These are phyloP conservation scores for Hippocampus zosterae DNA, from an alignment of 2,113 vertebrate genomes.

Conservation along the genomic window DNA sequence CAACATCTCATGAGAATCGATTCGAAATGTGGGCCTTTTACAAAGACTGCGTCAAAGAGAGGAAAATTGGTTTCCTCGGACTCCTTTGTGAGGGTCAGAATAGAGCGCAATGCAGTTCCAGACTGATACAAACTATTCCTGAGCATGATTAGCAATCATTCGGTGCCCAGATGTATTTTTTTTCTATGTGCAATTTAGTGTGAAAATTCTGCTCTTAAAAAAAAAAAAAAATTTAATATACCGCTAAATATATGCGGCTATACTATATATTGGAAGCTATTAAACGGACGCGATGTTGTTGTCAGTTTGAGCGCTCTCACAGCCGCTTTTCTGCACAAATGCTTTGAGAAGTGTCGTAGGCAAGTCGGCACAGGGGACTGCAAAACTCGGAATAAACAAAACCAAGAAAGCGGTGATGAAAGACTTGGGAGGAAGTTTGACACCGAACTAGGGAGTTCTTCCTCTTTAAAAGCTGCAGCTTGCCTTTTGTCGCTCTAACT, in stretches of 20 bases:
- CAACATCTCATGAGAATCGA: not conserved
- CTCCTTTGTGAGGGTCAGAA: not conserved
- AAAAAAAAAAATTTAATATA: no score
- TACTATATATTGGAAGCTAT: not conserved
- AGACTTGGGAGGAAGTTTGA: conserved; percentile 48
- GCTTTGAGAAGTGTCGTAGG: not conserved
- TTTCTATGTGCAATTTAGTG: no score
- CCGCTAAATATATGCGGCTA: no score
- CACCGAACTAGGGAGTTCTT: conserved; percentile 55
- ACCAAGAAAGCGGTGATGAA: conserved; percentile 31
- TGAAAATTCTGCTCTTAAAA: no score
- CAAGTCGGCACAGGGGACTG: conserved; percentile 6
- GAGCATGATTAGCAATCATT: not conserved
- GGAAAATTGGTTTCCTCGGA: not conserved
- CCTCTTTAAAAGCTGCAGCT: conserved; percentile 45
- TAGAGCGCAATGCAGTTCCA: not conserved
- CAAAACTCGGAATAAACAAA: conserved; percentile 20
- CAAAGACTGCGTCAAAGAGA: not conserved
- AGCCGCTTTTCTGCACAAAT: not conserved
- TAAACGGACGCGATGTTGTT: not conserved
- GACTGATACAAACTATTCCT: not conserved
- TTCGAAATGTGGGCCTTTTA: not conserved
- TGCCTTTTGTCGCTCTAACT: not conserved
- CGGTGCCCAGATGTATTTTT: not conserved
- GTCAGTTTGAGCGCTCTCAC: not conserved